Evolutionary conservation across 2,888 invertebrate genomes (phyloP), one percentile per base, ranked within the genome.

Genomic region (Cistogaster globosa): DNA sequence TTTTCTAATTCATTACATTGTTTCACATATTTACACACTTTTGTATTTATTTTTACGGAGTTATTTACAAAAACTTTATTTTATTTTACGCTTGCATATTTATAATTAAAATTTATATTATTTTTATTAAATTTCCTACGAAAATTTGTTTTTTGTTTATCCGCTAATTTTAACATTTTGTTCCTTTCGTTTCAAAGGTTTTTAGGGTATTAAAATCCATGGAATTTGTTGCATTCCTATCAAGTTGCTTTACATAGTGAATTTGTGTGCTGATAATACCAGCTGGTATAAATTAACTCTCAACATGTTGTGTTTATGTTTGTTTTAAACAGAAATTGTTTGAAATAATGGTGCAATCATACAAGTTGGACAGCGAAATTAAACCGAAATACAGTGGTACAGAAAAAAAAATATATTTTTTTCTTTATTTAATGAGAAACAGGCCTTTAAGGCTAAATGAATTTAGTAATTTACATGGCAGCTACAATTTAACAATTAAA

Each of bases 101-200:
- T 53, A 16, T 62, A 32, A 32, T 60, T 58, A 22, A 18, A 60
- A 36, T n/a, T n/a, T n/a, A n/a, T 76, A 22, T 16, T 58, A 36
- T 20, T 58, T 63, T 76, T 55, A 20, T 3, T 76, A 71, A 71
- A 69, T 71, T 71, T 67, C 16, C 18, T 14, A 22, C 20, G 22
- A 11, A 80, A 57, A 16, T 38, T 18, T 26, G 2, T 60, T 12
- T 65, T 36, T 55, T 48, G 14, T 79, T 80, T 65, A 53, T 81
- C 80, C 84, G 84, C 68, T 55, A 74, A 26, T 51, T 51, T 74
- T 12, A 79, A 58, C 80, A 84, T 76, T 22, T 65, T 62, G 48
- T 38, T 72, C 76, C 62, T 84, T 72, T 45, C 72, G 72, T 72
- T 72, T 77, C 67, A 81, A 81, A 81, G 77, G 71, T 80, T 84